Conservation (phyloP, 2,888 invertebrate genomes). For the Aspidapion aeneum region DNA sequence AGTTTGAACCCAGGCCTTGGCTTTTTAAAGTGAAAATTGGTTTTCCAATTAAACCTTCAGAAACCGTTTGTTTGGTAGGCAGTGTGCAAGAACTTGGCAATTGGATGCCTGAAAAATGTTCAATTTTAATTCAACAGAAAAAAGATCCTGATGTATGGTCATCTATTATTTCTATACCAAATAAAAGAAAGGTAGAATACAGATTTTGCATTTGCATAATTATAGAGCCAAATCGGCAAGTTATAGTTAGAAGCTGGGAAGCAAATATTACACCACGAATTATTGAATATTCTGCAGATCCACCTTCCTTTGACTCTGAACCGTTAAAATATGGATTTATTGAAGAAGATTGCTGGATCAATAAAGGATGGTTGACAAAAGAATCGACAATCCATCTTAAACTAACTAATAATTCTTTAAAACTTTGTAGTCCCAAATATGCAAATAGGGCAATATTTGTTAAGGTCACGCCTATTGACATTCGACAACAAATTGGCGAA, state of each 20-base stretch:
- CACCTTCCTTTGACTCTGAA: slow-evolving; percentile 34
- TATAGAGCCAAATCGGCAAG: slow-evolving; percentile 55
- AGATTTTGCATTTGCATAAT: slow-evolving; percentile 70
- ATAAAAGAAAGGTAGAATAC: slow-evolving; percentile 63
- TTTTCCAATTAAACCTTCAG: slow-evolving; percentile 51
- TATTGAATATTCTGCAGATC: slow-evolving; percentile 46
- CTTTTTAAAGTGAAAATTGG: slow-evolving; percentile 54
- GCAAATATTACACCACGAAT: slow-evolving; percentile 66
- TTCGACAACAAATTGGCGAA: slow-evolving; percentile 53
- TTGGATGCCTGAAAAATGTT: slow-evolving; percentile 62
- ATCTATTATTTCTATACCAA: slow-evolving; percentile 60
- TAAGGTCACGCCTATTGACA: slow-evolving; percentile 53
- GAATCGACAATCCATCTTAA: slow-evolving; percentile 83
- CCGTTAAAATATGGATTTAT: slow-evolving; percentile 66
- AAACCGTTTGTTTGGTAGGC: slow-evolving; percentile 68
- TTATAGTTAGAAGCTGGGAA: slow-evolving; percentile 76
- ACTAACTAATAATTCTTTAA: slow-evolving; percentile 74
- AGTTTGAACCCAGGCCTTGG: slow-evolving; percentile 42
- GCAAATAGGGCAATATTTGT: slow-evolving; percentile 63
- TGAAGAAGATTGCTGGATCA: slow-evolving; percentile 56
- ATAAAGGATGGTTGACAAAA: slow-evolving; percentile 79
- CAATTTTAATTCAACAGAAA: slow-evolving; percentile 52
- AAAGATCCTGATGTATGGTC: slow-evolving; percentile 59
- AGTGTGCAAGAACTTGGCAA: slow-evolving; percentile 63
- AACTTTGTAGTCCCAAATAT: slow-evolving; percentile 69